Base-by-base conservation (phyloP, 1,140 invertebrate species). In the Drosophila seguyi region DNA sequence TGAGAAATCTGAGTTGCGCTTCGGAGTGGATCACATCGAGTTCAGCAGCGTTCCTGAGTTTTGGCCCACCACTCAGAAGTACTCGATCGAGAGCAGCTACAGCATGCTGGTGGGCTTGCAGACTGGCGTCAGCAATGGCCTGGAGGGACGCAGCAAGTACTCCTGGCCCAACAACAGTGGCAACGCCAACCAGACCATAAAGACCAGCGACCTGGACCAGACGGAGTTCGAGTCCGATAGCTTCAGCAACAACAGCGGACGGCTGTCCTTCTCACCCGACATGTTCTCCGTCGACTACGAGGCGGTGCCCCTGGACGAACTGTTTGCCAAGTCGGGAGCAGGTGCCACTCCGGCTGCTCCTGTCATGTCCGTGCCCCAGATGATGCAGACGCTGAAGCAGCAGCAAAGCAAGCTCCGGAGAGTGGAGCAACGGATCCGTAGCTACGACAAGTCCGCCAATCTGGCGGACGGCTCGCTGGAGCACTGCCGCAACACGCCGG, bases 81-180 rank as follows among this genome's bases (percentile, higher is more conserved):
- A 87, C 47, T 92, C 91, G 34, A 90, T 92, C 18, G 91, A 92
- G 52, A 92, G 91, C 42, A 90, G 62, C 65, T 92, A 92, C 77
- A 90, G 91, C 79, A 91, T 92, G 79, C 56, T 92, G 48, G 87
- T 92, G 20, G 91, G 91, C 8, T 55, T 92, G 34, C 91, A 92
- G 69, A 74, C 88, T 3, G 88, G 91, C 13, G 61, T 50, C n/a
- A 90, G 78, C 50, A 92, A 90, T 36, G 91, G 87, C 0, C 36
- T 92, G 47, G 91, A 92, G 52, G 91, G 91, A 13, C 91, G 91
- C 75, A 87, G 76, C 67, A 92, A 91, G 41, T 75, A 78, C 47
- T 83, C 91, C 44, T 92, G 91, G 91, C 91, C 91, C 6, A 86
- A 76, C 18, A 75, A 53, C 1, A 74, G 73, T 1, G 58, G 39